Conservation (phyloP, 2,888 invertebrate species). For the Griposia aprilina region DNA sequence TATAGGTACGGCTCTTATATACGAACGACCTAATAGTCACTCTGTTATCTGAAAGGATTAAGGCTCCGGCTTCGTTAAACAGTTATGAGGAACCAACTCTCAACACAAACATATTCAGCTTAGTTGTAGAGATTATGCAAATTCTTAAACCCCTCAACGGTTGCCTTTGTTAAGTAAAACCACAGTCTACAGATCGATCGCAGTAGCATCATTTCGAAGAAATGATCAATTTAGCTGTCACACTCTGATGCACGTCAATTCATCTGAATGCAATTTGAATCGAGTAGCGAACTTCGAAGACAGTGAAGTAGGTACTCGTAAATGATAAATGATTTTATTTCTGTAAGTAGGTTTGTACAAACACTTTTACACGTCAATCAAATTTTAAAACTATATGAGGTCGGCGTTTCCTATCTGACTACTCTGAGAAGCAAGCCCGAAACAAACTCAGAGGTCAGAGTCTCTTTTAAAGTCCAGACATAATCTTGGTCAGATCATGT, state of each 20-base stretch:
- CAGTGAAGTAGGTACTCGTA: not conserved
- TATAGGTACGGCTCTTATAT: not conserved
- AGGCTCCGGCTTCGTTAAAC: conserved; percentile 25
- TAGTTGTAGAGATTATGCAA: conserved; percentile 55
- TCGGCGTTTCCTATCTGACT: too few relatives aligned
- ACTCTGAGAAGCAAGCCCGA: too few relatives aligned
- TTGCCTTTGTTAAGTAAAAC: conserved; percentile 39
- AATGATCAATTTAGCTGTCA: not conserved
- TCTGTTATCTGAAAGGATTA: conserved; percentile 24
- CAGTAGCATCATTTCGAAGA: conserved; percentile 30
- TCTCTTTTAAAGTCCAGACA: too few relatives aligned
- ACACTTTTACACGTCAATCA: too few relatives aligned
- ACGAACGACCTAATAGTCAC: not conserved
- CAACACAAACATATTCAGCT: conserved; percentile 59
- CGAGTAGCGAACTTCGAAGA: not conserved
- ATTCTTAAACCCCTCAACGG: conserved; percentile 33
- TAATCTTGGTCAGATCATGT: too few relatives aligned
- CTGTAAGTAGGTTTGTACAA: too few relatives aligned
- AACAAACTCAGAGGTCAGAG: too few relatives aligned
- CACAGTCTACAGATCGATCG: conserved; percentile 28
- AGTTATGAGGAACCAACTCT: conserved; percentile 36
- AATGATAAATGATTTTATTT: too few relatives aligned
- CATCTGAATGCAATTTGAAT: conserved; percentile 9
- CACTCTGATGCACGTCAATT: not conserved
- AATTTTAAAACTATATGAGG: too few relatives aligned